phyloP scores from a whole-genome alignment of 2,113 vertebrate genomes.

The Eidolon helvum region DNA sequence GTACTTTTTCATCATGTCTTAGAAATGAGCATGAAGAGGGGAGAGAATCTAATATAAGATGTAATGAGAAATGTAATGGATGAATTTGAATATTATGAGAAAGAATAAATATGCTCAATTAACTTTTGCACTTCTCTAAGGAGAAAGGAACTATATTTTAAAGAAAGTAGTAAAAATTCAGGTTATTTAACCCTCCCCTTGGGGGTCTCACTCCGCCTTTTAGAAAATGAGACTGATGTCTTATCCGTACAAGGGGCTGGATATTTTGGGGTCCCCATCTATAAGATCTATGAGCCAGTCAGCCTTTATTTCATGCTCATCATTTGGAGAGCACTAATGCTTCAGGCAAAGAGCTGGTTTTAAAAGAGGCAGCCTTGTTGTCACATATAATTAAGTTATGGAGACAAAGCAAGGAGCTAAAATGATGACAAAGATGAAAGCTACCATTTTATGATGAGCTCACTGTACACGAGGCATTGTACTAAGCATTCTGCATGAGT shows the following conservation, averaged over 20 bases:
- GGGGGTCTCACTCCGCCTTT: not conserved
- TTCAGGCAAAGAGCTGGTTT: not conserved
- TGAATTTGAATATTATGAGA: not conserved
- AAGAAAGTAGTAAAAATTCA: not conserved
- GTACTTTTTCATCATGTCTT: not conserved
- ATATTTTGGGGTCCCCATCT: not conserved
- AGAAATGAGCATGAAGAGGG: not conserved
- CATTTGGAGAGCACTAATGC: not conserved
- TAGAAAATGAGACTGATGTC: not conserved
- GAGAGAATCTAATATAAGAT: not conserved
- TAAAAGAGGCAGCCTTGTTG: not conserved
- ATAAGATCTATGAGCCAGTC: not conserved
- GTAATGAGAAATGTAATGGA: not conserved
- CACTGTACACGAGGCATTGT: rapidly evolving
- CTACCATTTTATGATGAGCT: not conserved
- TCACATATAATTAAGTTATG: not conserved
- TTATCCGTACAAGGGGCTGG: not conserved
- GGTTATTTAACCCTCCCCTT: not conserved
- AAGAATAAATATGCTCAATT: not conserved
- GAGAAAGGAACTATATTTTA: not conserved
- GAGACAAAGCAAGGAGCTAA: not conserved
- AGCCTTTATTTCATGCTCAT: not conserved
- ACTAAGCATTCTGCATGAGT: rapidly evolving
- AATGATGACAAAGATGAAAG: not conserved
- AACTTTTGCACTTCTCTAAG: not conserved